A percentile compares a stretch with the other conserved stretches of the same genome.
These are phyloP conservation scores for Acronicta alni DNA, from an alignment of 2,888 invertebrate genomes.

Conservation along the genomic window DNA sequence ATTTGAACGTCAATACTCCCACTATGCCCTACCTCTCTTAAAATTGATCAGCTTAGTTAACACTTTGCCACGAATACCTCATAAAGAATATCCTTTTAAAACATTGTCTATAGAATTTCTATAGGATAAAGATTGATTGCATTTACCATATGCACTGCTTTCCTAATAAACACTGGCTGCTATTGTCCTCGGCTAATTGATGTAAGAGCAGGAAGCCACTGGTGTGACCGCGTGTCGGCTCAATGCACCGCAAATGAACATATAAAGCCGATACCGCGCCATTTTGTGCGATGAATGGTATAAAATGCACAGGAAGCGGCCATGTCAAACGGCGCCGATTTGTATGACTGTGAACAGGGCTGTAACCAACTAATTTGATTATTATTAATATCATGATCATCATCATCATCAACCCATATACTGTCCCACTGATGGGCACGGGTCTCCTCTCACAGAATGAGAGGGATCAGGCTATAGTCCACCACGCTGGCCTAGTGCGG, in stretches of 20 bases:
- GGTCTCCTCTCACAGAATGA: too few species aligned
- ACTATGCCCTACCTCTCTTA: too few species aligned
- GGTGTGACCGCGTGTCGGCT: constrained; percentile 74
- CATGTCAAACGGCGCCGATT: constrained; percentile 78
- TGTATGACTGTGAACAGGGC: constrained; percentile 62
- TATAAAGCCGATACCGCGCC: constrained; percentile 74
- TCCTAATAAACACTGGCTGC: constrained; percentile 10
- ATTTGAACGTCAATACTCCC: too few species aligned
- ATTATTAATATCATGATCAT: too few species aligned
- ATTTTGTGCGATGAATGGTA: constrained; percentile 68
- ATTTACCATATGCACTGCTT: constrained; percentile 21
- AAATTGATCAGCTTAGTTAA: too few species aligned
- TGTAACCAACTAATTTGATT: constrained; percentile 12
- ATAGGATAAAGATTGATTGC: constrained; percentile 31
- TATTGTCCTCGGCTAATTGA: constrained; percentile 75
- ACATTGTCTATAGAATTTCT: not conserved
- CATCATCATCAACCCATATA: too few species aligned
- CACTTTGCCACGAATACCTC: too few species aligned
- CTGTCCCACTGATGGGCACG: too few species aligned
- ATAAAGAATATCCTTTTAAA: not conserved
- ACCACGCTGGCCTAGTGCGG: too few species aligned
- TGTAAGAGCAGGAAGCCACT: constrained; percentile 73
- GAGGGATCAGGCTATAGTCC: too few species aligned
- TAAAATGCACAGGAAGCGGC: constrained; percentile 69
- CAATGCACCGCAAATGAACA: constrained; percentile 80